These are phyloP conservation scores for Tetramorium simillimum DNA, from an alignment of 1,140 invertebrate species.

Conservation along the genomic window DNA sequence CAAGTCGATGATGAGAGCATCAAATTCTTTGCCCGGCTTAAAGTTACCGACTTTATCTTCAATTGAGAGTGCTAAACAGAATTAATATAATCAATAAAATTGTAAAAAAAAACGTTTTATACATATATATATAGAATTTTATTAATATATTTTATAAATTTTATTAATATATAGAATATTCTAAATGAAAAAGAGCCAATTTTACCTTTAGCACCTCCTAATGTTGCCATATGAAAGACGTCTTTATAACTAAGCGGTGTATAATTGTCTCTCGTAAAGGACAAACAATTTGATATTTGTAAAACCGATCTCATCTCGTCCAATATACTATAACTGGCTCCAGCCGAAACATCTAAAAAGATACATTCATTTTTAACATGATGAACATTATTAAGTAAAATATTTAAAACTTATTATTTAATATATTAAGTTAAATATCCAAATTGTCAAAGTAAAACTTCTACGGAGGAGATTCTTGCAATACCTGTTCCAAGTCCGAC, in stretches of 20 bases:
- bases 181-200: slow-evolving; percentile 33
- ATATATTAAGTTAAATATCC: slow-evolving; percentile 20
- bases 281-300: slow-evolving; percentile 90
- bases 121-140: slow-evolving; percentile 26
- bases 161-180: slow-evolving; percentile 1
- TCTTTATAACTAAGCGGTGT: slow-evolving; percentile 90
- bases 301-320: slow-evolving; percentile 91
- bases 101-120: neutral
- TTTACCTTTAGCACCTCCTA: slow-evolving; percentile 93
- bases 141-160: too few species aligned
- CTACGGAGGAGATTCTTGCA: slow-evolving; percentile 14
- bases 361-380: slow-evolving; percentile 40
- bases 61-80: slow-evolving; percentile 89
- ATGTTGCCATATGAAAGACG: slow-evolving; percentile 93
- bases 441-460: slow-evolving; percentile 41
- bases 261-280: slow-evolving; percentile 84
- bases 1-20: slow-evolving; percentile 91
- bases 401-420: neutral
- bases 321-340: slow-evolving; percentile 91
- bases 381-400: slow-evolving; percentile 13
- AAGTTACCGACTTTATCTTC: slow-evolving; percentile 93
- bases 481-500: slow-evolving; percentile 95
- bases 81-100: slow-evolving; percentile 54
- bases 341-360: slow-evolving; percentile 93
- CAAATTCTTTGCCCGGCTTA: slow-evolving; percentile 92